Evolutionary conservation across 1,140 invertebrate genomes (phyloP).

Genomic region (Atopsyche davidsoni): DNA sequence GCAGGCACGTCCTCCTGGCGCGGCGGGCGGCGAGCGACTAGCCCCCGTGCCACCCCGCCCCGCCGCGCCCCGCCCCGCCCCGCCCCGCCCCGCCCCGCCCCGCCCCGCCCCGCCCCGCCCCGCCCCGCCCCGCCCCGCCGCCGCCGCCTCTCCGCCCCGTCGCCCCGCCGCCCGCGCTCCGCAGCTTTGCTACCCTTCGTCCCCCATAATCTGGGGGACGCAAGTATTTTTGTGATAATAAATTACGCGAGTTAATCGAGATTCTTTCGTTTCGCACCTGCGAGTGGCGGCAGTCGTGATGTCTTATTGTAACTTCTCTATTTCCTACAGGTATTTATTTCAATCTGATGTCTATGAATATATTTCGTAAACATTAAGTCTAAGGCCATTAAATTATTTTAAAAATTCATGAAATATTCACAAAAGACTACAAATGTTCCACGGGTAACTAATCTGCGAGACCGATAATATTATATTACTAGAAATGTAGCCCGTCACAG

Average conservation of each 20-base stretch:
- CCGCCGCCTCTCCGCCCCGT: neutral
- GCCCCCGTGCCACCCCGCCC: conserved; percentile 25
- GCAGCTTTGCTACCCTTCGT: neutral
- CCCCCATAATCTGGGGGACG: neutral
- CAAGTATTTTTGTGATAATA: neutral
- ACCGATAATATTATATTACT: neutral
- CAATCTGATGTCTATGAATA: neutral
- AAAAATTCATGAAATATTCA: too few relatives aligned
- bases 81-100: conserved; percentile 27
- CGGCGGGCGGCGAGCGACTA: too few relatives aligned
- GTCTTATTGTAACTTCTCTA: neutral
- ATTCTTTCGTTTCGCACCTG: neutral
- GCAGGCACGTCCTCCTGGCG: too few relatives aligned
- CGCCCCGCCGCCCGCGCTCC: neutral
- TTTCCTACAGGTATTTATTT: neutral
- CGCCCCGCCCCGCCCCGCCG: conserved; percentile 25
- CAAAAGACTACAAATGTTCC: too few relatives aligned
- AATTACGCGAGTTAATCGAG: neutral
- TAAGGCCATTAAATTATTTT: neutral
- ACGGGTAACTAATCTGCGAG: neutral
- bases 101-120: conserved; percentile 21
- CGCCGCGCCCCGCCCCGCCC: conserved; percentile 23
- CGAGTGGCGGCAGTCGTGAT: neutral
- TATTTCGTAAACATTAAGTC: neutral
- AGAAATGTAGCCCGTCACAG: too few relatives aligned